Evolutionary conservation across 2,113 vertebrate species (phyloP), one percentile per base, ranked within the genome.

Genomic region (Gambusia holbrooki): DNA sequence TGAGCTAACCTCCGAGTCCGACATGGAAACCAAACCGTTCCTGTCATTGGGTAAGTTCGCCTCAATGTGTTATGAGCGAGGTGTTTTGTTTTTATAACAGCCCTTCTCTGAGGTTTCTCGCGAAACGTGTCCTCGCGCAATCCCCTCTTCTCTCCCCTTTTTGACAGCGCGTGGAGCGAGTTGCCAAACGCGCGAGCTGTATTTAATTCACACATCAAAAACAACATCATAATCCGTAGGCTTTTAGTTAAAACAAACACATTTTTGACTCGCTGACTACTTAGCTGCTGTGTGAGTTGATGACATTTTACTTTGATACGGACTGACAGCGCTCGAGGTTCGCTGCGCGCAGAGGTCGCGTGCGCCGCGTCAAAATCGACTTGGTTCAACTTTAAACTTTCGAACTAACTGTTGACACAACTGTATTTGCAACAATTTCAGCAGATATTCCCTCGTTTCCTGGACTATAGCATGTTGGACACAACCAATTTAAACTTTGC

Each of bases 11-110:
- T 62, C 78, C 80, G 66, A 83, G 81, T 61, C 89, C 77, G 90
- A 90, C 84, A 95, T 95, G 95, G 95, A 95, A 86, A 95, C 95
- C 89, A 95, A 95, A 92, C 95, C 95, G 30, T 95, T 95, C 92
- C 84, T 95, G 91, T 95, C 95, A 92, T 85, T 95, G 94, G 95
- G 95, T 95, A 84, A 95, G 95, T 94, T 94, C 69, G 48, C 64
- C 42, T 27, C 12, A 40, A 19, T 29, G 3, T 58, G 68, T 37
- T 62, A 3, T 40, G 8, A 40, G 25, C 7, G 64, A 62, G 28
- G 11, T 25, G 28, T 6, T 10, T 70, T 54, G 51, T n/a, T n/a
- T 58, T 54, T 10, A 9, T 58, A 58, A n/a, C 51, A n/a, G 25
- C 51, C 25, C 3, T n/a, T 58, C 51, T 58, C 51, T 58, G 51